phyloP scores from a whole-genome alignment of 2,797 vertebrate species.

The Masticophis lateralis region DNA sequence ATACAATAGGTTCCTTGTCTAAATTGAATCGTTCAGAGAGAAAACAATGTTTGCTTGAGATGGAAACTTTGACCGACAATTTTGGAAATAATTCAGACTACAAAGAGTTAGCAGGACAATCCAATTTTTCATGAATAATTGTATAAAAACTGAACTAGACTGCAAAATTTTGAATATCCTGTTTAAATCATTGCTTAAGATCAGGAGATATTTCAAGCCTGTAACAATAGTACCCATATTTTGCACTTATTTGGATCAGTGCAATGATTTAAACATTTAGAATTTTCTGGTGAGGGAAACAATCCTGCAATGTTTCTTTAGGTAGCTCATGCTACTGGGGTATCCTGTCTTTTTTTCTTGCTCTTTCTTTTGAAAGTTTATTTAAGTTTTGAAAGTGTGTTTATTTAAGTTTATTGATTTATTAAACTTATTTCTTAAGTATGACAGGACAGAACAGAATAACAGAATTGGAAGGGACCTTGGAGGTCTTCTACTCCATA shows the following conservation, averaged over 20 bases:
- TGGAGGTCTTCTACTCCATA: background rate
- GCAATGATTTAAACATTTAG: background rate
- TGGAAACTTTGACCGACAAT: conserved; percentile 31
- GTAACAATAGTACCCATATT: conserved; percentile 3
- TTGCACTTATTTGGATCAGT: background rate
- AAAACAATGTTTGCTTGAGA: conserved; percentile 34
- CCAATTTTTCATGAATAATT: conserved; percentile 12
- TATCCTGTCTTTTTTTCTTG: background rate
- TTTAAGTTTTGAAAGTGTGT: background rate
- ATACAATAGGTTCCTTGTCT: conserved; percentile 24
- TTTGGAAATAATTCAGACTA: conserved; percentile 47
- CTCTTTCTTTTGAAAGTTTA: background rate
- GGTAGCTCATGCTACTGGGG: background rate
- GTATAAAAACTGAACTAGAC: background rate
- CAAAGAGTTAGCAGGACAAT: conserved; percentile 42
- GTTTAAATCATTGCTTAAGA: conserved; percentile 11
- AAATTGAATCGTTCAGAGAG: conserved; percentile 30
- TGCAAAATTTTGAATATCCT: conserved; percentile 13
- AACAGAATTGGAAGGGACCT: no score
- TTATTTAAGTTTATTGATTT: background rate
- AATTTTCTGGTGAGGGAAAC: background rate
- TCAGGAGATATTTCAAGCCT: background rate
- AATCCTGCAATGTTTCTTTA: background rate
- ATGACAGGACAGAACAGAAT: background rate
- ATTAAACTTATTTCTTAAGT: background rate